phyloP scores from a whole-genome alignment of 1,140 invertebrate species.

The Vollenhovia emeryi region DNA sequence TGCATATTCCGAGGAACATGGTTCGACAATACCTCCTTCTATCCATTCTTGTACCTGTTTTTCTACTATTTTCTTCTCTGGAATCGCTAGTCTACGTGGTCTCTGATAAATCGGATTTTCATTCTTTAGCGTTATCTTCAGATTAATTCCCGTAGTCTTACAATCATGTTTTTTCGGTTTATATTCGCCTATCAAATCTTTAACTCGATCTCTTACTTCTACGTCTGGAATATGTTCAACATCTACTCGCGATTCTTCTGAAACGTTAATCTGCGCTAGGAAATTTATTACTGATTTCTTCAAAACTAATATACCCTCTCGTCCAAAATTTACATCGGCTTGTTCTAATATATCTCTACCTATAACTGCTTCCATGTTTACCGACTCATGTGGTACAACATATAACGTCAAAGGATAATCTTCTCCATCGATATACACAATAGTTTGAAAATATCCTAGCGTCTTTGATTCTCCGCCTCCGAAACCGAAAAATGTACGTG shows the following conservation, averaged over 20 bases:
- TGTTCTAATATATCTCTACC: constrained; percentile 23
- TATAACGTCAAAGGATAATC: background rate
- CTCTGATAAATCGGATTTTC: background rate
- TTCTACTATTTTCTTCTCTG: background rate
- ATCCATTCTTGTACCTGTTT: constrained; percentile 21
- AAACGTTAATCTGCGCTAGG: background rate
- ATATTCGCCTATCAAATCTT: background rate
- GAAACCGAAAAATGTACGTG: background rate
- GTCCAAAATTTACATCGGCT: background rate
- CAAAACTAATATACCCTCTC: background rate
- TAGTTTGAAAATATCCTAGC: background rate
- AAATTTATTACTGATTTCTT: constrained; percentile 1
- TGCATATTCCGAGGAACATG: constrained; percentile 19
- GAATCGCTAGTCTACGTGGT: background rate
- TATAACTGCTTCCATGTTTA: background rate
- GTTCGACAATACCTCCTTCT: background rate
- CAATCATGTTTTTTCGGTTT: background rate
- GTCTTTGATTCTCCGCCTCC: background rate
- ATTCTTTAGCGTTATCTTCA: constrained; percentile 19
- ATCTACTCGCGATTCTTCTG: background rate
- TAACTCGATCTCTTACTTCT: background rate
- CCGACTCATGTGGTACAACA: background rate
- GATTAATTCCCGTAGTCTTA: background rate
- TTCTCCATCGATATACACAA: background rate
- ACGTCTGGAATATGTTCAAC: background rate